These are phyloP conservation scores for Drosophila orosa DNA, from an alignment of 1,140 invertebrate genomes.

Conservation along the genomic window DNA sequence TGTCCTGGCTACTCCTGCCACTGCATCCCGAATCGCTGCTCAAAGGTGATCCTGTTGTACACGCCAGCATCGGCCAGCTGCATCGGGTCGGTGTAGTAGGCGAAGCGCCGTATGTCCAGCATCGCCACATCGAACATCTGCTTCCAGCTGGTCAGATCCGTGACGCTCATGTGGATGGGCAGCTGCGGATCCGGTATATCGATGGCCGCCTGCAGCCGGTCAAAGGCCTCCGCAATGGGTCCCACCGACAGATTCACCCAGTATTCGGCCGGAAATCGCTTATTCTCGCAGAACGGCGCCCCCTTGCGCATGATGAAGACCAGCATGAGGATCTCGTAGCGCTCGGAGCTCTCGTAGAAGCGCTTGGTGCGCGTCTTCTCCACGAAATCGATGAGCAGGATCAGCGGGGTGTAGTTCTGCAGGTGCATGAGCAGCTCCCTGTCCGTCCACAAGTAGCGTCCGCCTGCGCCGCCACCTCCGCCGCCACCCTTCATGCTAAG, in stretches of 20 bases:
- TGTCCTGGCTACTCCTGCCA: conserved; percentile 67
- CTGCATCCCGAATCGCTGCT: conserved; percentile 76
- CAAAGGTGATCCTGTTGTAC: conserved; percentile 74
- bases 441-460: conserved; percentile 74
- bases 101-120: conserved; percentile 73
- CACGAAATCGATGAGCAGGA: conserved; percentile 77
- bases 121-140: conserved; percentile 80
- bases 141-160: conserved; percentile 80
- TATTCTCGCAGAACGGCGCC: conserved; percentile 80
- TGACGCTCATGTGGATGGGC: conserved; percentile 79
- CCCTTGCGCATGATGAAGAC: conserved; percentile 81
- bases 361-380: conserved; percentile 80
- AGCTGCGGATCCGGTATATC: conserved; percentile 81
- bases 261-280: conserved; percentile 77
- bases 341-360: conserved; percentile 77
- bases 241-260: conserved; percentile 81
- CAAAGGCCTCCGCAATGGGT: conserved; percentile 77
- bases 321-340: conserved; percentile 78
- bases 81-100: conserved; percentile 76
- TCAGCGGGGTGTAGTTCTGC: conserved; percentile 78
- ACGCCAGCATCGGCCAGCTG: conserved; percentile 77
- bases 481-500: conserved; percentile 51
- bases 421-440: conserved; percentile 77
- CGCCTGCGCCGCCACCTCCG: not conserved
- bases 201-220: conserved; percentile 73